phyloP scores from a whole-genome alignment of 2,797 vertebrate species.

The Neostethus bicornis region DNA sequence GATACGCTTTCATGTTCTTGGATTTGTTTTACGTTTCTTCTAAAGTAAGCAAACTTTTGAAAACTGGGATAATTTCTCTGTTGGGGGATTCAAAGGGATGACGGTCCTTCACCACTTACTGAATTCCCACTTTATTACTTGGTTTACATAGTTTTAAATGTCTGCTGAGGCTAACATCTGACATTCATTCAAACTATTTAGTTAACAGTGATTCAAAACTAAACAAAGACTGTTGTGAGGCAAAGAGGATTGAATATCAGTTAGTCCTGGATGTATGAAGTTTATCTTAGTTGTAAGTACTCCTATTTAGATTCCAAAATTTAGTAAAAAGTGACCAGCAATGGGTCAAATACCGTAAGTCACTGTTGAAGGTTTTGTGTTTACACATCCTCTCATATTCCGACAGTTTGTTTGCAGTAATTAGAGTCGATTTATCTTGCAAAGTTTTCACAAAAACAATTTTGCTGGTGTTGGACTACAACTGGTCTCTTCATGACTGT shows the following conservation, averaged over 20 bases:
- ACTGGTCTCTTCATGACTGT: constrained; percentile 42
- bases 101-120: constrained; percentile 26
- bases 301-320: constrained; percentile 32
- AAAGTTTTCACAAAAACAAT: constrained; percentile 26
- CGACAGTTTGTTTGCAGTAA: constrained; percentile 32
- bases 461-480: constrained; percentile 45
- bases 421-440: constrained; percentile 30
- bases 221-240: constrained; percentile 42
- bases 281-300: constrained; percentile 17
- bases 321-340: constrained; percentile 18
- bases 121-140: constrained; percentile 42
- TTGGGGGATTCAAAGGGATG: constrained; percentile 2
- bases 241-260: constrained; percentile 32
- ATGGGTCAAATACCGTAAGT: constrained; percentile 9
- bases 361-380: constrained; percentile 31
- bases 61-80: constrained; percentile 12
- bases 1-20: constrained; percentile 52
- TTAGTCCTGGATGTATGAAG: constrained; percentile 22
- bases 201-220: constrained; percentile 37
- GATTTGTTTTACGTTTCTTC: constrained; percentile 52
- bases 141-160: constrained; percentile 49
- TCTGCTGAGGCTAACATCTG: constrained; percentile 38
- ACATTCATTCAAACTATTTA: constrained; percentile 51
- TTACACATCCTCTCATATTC: constrained; percentile 39
- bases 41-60: constrained; percentile 53